Percentiles rank a stretch among this genome's conserved stretches.
Evolutionary conservation across 2,113 vertebrate genomes (phyloP).

Genomic region (Paratilapia polleni): DNA sequence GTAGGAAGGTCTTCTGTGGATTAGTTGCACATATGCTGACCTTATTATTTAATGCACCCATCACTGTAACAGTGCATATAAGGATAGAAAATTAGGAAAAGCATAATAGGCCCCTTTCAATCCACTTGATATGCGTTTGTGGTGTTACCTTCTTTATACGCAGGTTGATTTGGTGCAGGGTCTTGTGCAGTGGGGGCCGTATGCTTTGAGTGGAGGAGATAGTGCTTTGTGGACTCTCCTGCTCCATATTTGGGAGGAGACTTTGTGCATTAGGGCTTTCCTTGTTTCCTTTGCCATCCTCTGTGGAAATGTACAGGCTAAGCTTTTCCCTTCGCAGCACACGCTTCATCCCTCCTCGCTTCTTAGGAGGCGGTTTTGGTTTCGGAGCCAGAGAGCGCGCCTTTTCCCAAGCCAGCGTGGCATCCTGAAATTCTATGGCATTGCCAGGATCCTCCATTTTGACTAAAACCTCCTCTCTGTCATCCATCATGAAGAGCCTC

Average conservation of each 20-base stretch:
- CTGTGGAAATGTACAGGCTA: constrained; percentile 74
- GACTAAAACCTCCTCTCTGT: constrained; percentile 68
- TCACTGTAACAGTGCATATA: background rate
- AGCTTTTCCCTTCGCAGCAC: constrained; percentile 79
- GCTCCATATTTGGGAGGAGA: constrained; percentile 82
- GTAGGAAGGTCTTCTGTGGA: no score
- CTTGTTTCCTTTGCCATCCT: constrained; percentile 68
- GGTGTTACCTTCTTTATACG: constrained; percentile 76
- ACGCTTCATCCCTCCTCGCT: constrained; percentile 67
- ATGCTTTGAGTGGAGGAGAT: constrained; percentile 80
- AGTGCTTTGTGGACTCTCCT: constrained; percentile 83
- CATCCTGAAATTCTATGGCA: constrained; percentile 78
- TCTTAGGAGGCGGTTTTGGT: constrained; percentile 29
- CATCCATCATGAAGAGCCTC: constrained; percentile 84
- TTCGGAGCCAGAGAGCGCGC: constrained; percentile 43
- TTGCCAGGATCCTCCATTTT: constrained; percentile 76
- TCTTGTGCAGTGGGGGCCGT: constrained; percentile 76
- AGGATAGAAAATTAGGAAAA: background rate
- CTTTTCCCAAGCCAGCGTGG: constrained; percentile 83
- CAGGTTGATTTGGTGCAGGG: constrained; percentile 79
- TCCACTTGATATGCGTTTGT: background rate
- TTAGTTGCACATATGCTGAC: no score
- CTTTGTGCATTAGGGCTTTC: constrained; percentile 73
- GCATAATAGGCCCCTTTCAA: background rate
- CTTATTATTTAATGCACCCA: background rate